phyloP scores from a whole-genome alignment of 2,888 invertebrate genomes.

The Anthophora plumipes region DNA sequence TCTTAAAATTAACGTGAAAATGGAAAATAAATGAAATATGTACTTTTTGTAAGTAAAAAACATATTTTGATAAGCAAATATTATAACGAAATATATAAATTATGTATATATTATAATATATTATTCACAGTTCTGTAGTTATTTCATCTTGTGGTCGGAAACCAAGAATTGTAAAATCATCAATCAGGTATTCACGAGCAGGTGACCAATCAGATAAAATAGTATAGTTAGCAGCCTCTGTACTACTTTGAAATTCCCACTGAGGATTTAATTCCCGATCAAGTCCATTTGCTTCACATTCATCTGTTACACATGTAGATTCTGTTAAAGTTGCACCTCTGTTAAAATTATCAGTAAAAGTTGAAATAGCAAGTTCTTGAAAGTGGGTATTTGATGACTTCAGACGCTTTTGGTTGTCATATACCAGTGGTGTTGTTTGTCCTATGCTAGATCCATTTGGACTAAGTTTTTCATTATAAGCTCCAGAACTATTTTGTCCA shows the following conservation, averaged over 20 bases:
- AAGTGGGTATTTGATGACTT: constrained; percentile 73
- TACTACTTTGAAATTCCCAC: constrained; percentile 85
- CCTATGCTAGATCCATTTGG: constrained; percentile 80
- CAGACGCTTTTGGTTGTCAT: constrained; percentile 74
- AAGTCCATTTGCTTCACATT: constrained; percentile 71
- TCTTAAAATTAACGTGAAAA: background rate
- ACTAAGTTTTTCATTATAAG: constrained; percentile 80
- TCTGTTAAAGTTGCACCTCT: constrained; percentile 58
- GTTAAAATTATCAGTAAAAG: constrained; percentile 82
- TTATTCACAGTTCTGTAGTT: constrained; percentile 91
- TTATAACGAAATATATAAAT: constrained; percentile 43
- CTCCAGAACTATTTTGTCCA: constrained; percentile 77
- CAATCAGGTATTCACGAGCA: constrained; percentile 84
- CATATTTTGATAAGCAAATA: constrained; percentile 26
- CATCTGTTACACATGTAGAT: constrained; percentile 63
- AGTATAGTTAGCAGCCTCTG: constrained; percentile 82
- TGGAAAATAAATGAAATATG: constrained; percentile 19
- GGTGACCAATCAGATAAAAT: constrained; percentile 84
- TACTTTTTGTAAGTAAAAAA: constrained; percentile 10
- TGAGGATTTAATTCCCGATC: constrained; percentile 85
- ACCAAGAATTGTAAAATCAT: constrained; percentile 93
- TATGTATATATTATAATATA: constrained; percentile 19
- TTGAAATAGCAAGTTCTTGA: constrained; percentile 82
- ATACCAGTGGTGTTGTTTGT: constrained; percentile 80
- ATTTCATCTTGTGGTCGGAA: constrained; percentile 95